These are phyloP conservation scores for Lithophane leautieri DNA, from an alignment of 2,888 invertebrate genomes.

Conservation along the genomic window DNA sequence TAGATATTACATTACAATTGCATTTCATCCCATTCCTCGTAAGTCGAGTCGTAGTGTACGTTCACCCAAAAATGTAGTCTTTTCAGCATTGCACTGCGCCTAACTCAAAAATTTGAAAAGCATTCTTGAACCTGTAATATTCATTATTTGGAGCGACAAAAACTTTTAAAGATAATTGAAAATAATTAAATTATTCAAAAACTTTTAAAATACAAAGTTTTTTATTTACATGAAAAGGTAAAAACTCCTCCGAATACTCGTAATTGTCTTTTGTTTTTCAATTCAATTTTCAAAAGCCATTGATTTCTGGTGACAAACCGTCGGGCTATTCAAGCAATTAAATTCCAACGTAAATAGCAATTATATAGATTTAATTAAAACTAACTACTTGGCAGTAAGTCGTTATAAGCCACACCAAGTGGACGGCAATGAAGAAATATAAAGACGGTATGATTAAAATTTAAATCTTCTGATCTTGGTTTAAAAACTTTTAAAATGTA, in stretches of 20 bases:
- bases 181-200: slow-evolving; percentile 22
- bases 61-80: too few species aligned
- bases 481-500: slow-evolving; percentile 23
- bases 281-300: slow-evolving; percentile 1
- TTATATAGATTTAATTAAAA: slow-evolving; percentile 64
- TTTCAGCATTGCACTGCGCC: too few species aligned
- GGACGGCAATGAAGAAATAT: slow-evolving; percentile 46
- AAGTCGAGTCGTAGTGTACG: not conserved
- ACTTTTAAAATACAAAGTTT: slow-evolving; percentile 27
- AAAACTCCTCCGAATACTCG: slow-evolving; percentile 3
- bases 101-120: not conserved
- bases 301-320: slow-evolving; percentile 19
- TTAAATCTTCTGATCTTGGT: slow-evolving; percentile 40
- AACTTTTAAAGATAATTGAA: slow-evolving; percentile 5
- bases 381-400: slow-evolving; percentile 54
- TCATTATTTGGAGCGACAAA: not conserved
- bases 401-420: slow-evolving; percentile 46
- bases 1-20: not conserved
- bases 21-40: not conserved
- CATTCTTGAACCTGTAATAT: slow-evolving; percentile 8
- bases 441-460: slow-evolving; percentile 46
- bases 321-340: slow-evolving; percentile 41
- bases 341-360: slow-evolving; percentile 56
- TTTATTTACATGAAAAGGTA: slow-evolving; percentile 16
- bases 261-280: slow-evolving; percentile 32